A percentile compares a stretch with the other conserved stretches of the same genome.
Evolutionary conservation across 2,113 vertebrate species (phyloP).

Genomic region (Athene noctua): DNA sequence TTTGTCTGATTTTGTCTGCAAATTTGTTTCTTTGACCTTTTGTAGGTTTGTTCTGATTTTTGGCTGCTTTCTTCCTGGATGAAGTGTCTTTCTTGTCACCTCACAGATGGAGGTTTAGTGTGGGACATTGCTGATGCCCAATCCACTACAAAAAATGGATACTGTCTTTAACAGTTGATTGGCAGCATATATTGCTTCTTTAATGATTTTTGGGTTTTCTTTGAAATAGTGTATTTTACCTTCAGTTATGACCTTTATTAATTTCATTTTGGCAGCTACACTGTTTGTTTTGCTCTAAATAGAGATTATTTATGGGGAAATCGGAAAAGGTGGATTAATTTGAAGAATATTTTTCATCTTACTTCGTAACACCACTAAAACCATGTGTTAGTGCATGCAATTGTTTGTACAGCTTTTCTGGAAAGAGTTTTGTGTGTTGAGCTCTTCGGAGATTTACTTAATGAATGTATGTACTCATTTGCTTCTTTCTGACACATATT

Average conservation of each 20-base stretch:
- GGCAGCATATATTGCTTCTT: not conserved
- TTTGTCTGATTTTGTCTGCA: not conserved
- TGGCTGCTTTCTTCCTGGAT: not conserved
- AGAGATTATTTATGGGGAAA: not conserved
- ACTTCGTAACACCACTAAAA: not conserved
- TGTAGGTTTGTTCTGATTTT: not conserved
- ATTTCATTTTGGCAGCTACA: not conserved
- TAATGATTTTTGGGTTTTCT: not conserved
- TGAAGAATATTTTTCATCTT: not conserved
- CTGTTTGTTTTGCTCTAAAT: not conserved
- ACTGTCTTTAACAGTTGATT: not conserved
- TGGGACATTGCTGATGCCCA: not conserved
- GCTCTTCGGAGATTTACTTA: conserved; percentile 58
- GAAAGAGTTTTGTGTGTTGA: not conserved
- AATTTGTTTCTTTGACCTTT: not conserved
- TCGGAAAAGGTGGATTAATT: not conserved
- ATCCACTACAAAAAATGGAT: not conserved
- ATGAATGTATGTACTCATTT: conserved; percentile 46
- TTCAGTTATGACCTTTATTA: not conserved
- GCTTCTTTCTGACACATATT: conserved; percentile 54
- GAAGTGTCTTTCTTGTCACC: not conserved
- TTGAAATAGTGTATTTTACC: not conserved
- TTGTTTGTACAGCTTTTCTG: conserved; percentile 40
- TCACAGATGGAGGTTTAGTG: not conserved
- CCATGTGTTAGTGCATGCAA: not conserved